These are phyloP conservation scores for Pheosia tremula DNA, from an alignment of 2,888 invertebrate genomes.

Conservation along the genomic window DNA sequence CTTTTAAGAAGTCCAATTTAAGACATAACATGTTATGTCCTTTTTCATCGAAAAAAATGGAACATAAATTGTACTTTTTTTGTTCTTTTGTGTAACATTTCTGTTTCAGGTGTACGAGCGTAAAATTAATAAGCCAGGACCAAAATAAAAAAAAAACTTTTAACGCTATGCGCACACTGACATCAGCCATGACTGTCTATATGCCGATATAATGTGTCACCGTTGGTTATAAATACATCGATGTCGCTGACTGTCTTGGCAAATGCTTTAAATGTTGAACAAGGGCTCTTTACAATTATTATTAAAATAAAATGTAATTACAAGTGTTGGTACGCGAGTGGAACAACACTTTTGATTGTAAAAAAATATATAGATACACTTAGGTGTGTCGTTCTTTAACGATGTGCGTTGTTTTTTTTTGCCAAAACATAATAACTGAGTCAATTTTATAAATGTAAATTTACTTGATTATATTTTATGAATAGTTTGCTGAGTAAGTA, in stretches of 20 bases:
- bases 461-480: too few relatives aligned
- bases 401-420: conserved; percentile 30
- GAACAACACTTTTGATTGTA: background rate
- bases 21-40: background rate
- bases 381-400: too few relatives aligned
- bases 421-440: conserved; percentile 8
- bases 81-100: conserved; percentile 21
- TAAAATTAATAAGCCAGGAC: conserved; percentile 12
- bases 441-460: too few relatives aligned
- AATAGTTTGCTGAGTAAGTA: too few relatives aligned
- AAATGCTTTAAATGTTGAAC: conserved; percentile 75
- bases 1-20: background rate
- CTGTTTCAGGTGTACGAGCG: conserved; percentile 46
- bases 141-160: conserved; percentile 31
- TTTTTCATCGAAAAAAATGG: background rate
- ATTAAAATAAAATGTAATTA: background rate
- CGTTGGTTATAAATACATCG: conserved; percentile 65
- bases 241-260: conserved; percentile 74
- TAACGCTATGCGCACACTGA: conserved; percentile 55
- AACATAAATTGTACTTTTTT: background rate
- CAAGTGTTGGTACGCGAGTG: background rate
- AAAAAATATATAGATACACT: too few relatives aligned
- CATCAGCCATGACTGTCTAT: conserved; percentile 45
- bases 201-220: conserved; percentile 34
- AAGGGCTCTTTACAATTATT: conserved; percentile 60